phyloP scores from a whole-genome alignment of 2,888 invertebrate species.

The Zhuqinia jingwanae region DNA sequence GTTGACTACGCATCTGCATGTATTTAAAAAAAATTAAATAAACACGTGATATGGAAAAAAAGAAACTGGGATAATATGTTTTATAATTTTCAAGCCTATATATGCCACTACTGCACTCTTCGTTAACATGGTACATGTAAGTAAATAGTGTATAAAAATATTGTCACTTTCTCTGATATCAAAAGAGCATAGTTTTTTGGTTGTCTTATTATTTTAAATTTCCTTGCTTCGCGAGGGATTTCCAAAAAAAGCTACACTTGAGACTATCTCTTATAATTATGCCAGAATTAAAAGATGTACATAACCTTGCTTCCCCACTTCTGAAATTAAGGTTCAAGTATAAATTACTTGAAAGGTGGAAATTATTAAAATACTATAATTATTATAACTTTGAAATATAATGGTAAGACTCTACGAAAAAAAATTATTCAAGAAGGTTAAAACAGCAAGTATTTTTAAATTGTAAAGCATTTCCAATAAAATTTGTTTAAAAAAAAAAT shows the following conservation, averaged over 20 bases:
- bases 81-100: conserved; percentile 40
- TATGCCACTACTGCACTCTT: conserved; percentile 23
- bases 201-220: neutral
- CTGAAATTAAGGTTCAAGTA: neutral
- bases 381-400: too few relatives aligned
- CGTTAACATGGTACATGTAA: conserved; percentile 28
- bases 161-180: conserved; percentile 58
- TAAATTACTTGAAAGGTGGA: neutral
- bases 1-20: neutral
- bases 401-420: too few relatives aligned
- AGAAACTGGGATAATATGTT: conserved; percentile 10
- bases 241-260: neutral
- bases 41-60: conserved; percentile 17
- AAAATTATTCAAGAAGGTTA: too few relatives aligned
- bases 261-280: conserved; percentile 20
- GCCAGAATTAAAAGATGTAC: conserved; percentile 31
- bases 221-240: conserved; percentile 17
- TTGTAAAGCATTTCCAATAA: too few relatives aligned
- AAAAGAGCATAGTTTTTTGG: conserved; percentile 51
- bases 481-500: neutral
- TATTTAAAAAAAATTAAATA: conserved; percentile 1
- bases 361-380: too few relatives aligned
- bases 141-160: conserved; percentile 63
- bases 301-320: neutral
- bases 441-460: too few relatives aligned